phyloP scores from a whole-genome alignment of 2,888 invertebrate species.

The Orthonychiurus folsomi region DNA sequence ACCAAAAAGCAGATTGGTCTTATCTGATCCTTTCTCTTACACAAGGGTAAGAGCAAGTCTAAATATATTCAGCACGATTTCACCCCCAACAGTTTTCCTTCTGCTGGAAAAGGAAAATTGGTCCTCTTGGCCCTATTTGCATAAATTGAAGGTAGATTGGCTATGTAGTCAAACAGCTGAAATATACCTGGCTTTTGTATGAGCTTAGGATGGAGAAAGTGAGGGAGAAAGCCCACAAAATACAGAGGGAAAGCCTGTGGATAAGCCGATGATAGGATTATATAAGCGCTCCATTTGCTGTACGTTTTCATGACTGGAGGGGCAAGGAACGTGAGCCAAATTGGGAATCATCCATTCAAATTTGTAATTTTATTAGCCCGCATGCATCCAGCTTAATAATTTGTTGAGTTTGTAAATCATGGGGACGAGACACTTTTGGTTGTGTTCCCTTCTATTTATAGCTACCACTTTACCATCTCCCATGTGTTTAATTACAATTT shows the following conservation, averaged over 20 bases:
- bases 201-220: too few species aligned
- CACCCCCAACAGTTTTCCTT: not conserved
- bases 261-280: not conserved
- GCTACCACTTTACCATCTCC: too few species aligned
- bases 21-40: not conserved
- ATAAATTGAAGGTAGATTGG: slow-evolving; percentile 6
- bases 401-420: not conserved
- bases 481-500: too few species aligned
- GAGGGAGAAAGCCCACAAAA: too few species aligned
- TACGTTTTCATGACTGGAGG: too few species aligned
- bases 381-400: not conserved
- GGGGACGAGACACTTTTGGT: too few species aligned
- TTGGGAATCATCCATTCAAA: not conserved
- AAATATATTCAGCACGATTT: not conserved
- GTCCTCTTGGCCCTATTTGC: slow-evolving; percentile 13
- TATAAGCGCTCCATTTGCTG: not conserved
- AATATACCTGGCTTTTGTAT: not conserved
- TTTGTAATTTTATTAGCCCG: not conserved
- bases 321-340: not conserved
- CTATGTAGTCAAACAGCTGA: not conserved
- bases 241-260: too few species aligned
- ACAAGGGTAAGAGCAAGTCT: not conserved
- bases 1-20: not conserved
- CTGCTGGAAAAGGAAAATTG: slow-evolving; percentile 1
- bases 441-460: too few species aligned